A percentile compares a stretch with the other conserved stretches of the same genome.
These are phyloP conservation scores for Alces alces DNA, from an alignment of 2,113 vertebrate species.

Conservation along the genomic window DNA sequence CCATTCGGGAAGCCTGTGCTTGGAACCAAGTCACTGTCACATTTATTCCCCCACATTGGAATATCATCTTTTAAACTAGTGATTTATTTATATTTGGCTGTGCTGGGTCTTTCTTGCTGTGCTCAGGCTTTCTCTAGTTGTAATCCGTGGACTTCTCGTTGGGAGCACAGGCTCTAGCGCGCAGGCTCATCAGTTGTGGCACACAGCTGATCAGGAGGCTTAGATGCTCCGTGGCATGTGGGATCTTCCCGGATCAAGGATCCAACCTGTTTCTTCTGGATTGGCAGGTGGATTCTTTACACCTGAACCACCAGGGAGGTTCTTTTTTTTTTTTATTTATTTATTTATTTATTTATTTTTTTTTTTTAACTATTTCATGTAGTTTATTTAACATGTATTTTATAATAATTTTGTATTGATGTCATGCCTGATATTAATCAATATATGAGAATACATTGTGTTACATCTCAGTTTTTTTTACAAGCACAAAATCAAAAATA, in stretches of 20 bases:
- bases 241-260: neutral
- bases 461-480: neutral
- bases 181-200: neutral
- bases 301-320: neutral
- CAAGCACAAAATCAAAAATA: neutral
- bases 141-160: neutral
- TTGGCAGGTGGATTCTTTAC: neutral
- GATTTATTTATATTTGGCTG: neutral
- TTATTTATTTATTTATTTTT: too few relatives aligned
- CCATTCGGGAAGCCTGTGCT: too few relatives aligned
- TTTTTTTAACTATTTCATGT: constrained; percentile 4
- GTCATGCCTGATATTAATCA: neutral
- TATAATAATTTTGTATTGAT: neutral
- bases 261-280: neutral
- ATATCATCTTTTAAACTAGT: neutral
- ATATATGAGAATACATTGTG: neutral
- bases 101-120: neutral
- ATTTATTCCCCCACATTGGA: neutral
- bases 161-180: neutral
- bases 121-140: neutral
- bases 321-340: too few relatives aligned
- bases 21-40: neutral
- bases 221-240: neutral
- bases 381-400: neutral
- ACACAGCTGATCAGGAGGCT: neutral